Conservation (phyloP, 1,140 invertebrate species). For the Platorchestia sp. region DNA sequence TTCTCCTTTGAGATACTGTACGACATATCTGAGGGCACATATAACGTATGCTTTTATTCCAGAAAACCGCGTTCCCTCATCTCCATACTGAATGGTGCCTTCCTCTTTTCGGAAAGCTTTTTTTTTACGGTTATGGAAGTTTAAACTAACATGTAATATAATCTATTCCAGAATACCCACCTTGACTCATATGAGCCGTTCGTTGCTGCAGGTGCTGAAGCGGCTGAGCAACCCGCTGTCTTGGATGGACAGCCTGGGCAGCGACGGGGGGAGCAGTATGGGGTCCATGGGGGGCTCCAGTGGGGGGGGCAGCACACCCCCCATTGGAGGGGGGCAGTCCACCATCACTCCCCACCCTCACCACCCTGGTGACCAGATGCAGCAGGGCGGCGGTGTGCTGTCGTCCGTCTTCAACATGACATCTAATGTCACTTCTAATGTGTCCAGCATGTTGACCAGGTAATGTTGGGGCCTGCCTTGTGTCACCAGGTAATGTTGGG, state of each 20-base stretch:
- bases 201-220: conserved; percentile 81
- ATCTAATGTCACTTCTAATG: conserved; percentile 66
- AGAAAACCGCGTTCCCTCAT: no score
- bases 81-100: no score
- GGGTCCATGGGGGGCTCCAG: conserved; percentile 3
- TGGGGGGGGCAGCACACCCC: conserved; percentile 3
- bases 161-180: no score
- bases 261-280: conserved; percentile 58
- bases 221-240: conserved; percentile 90
- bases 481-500: neutral
- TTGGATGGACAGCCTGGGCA: conserved; percentile 86
- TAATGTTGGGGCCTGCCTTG: neutral
- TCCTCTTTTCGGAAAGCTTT: no score
- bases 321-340: neutral
- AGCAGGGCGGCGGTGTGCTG: conserved; percentile 57
- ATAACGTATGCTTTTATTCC: no score
- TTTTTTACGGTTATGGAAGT: no score
- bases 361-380: conserved; percentile 68
- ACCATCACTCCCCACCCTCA: neutral
- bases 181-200: neutral
- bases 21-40: no score
- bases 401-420: conserved; percentile 46
- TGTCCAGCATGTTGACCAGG: conserved; percentile 67
- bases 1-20: no score
- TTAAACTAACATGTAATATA: no score